Conservation (phyloP, 37 sponge, comb jelly and placozoan genomes). For the Beroe forskalii region DNA sequence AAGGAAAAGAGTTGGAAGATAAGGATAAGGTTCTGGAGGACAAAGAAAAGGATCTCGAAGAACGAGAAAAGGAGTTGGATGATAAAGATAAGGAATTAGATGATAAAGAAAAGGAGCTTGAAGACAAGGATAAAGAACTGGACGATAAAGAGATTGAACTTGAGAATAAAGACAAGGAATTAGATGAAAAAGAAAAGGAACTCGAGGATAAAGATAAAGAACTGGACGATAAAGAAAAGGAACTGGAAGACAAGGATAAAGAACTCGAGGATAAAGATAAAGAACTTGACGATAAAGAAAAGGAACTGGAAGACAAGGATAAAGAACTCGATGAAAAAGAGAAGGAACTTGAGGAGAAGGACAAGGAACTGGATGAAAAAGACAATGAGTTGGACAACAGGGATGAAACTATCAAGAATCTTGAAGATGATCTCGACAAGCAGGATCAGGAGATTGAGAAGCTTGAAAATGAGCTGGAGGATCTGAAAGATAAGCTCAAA, state of each 20-base stretch:
- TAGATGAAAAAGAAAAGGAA: no score
- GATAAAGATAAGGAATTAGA: neutral
- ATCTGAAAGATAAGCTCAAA: neutral
- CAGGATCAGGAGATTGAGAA: conserved; percentile 35
- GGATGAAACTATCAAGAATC: neutral
- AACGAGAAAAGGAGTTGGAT: neutral
- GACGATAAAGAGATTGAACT: no score
- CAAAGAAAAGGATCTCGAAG: no score
- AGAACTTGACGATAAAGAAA: no score
- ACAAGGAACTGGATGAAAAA: neutral
- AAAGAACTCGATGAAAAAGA: no score
- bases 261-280: no score
- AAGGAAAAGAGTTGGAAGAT: neutral
- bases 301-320: no score
- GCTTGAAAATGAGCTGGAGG: conserved; percentile 10
- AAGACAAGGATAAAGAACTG: conserved; percentile 8
- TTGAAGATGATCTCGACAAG: conserved; percentile 18
- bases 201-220: no score
- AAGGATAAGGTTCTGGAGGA: no score
- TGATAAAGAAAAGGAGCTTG: neutral
- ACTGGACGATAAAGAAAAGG: no score
- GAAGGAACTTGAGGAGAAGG: no score
- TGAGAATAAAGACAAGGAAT: neutral
- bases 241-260: no score
- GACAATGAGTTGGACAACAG: neutral